phyloP scores from a whole-genome alignment of 1,140 invertebrate genomes.

The Pollicipes pollicipes region DNA sequence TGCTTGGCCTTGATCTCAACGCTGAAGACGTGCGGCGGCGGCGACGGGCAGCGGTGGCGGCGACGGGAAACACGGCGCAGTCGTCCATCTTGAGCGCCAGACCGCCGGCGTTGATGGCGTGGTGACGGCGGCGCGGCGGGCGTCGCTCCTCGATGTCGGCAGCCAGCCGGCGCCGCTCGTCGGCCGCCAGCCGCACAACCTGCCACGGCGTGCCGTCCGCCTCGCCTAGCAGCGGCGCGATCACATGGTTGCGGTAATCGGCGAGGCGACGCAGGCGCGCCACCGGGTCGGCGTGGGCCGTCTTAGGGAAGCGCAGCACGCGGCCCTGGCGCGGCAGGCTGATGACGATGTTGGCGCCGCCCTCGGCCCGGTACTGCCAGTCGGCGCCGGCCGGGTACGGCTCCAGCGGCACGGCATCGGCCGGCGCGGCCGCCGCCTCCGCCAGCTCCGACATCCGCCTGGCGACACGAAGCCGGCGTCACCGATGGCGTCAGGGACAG shows the following conservation, averaged over 20 bases:
- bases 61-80: not conserved
- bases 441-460: too few relatives aligned
- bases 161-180: not conserved
- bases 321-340: not conserved
- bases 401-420: not conserved
- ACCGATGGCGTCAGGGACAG: too few relatives aligned
- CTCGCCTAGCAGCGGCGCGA: constrained; percentile 14
- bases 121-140: not conserved
- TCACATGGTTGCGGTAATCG: constrained; percentile 12
- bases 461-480: too few relatives aligned
- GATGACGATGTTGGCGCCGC: constrained; percentile 14
- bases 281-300: constrained; percentile 10
- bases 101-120: constrained; percentile 10
- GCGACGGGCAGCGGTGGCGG: not conserved
- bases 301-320: constrained; percentile 12
- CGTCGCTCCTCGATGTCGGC: constrained; percentile 7
- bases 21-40: not conserved
- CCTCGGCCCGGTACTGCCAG: constrained; percentile 12
- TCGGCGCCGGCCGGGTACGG: not conserved
- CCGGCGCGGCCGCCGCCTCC: too few relatives aligned
- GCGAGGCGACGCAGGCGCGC: constrained; percentile 5
- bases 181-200: not conserved
- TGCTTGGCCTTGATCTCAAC: constrained; percentile 20
- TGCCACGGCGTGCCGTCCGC: constrained; percentile 7
- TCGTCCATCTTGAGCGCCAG: constrained; percentile 9